Conservation (phyloP, 2,113 vertebrate species). For the Neolamprologus longior region DNA sequence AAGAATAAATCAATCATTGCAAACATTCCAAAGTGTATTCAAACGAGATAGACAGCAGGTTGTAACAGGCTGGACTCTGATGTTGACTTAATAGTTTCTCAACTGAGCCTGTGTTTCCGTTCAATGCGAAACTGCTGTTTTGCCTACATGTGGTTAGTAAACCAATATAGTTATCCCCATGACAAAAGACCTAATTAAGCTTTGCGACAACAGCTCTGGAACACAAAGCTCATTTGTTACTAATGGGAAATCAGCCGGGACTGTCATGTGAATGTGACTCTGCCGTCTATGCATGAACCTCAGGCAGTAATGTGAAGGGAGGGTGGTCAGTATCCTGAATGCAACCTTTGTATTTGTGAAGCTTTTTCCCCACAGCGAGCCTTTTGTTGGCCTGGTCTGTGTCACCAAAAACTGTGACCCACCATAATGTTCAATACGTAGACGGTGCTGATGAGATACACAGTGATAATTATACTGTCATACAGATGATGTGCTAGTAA, state of each 20-base stretch:
- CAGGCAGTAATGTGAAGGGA: neutral
- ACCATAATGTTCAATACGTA: neutral
- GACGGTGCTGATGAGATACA: neutral
- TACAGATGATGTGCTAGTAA: neutral
- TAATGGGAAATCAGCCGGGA: slow-evolving; percentile 1
- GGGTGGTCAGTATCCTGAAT: slow-evolving; percentile 10
- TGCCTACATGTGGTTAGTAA: neutral
- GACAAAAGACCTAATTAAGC: neutral
- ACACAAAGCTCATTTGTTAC: slow-evolving; percentile 6
- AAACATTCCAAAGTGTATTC: neutral
- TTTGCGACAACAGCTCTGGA: neutral
- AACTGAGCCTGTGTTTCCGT: neutral
- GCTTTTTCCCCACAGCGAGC: slow-evolving; percentile 1
- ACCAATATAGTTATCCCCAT: neutral
- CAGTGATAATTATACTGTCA: neutral
- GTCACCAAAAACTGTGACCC: neutral
- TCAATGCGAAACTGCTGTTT: neutral
- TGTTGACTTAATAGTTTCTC: neutral
- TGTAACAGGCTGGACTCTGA: neutral
- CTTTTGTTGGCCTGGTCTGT: slow-evolving; percentile 24
- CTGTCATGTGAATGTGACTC: slow-evolving; percentile 39
- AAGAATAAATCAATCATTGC: neutral
- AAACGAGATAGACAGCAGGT: neutral
- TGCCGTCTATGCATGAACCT: neutral
- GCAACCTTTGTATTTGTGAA: slow-evolving; percentile 24